Conservation (phyloP, 1,140 invertebrate genomes). For the Sycophaga agraensis region DNA sequence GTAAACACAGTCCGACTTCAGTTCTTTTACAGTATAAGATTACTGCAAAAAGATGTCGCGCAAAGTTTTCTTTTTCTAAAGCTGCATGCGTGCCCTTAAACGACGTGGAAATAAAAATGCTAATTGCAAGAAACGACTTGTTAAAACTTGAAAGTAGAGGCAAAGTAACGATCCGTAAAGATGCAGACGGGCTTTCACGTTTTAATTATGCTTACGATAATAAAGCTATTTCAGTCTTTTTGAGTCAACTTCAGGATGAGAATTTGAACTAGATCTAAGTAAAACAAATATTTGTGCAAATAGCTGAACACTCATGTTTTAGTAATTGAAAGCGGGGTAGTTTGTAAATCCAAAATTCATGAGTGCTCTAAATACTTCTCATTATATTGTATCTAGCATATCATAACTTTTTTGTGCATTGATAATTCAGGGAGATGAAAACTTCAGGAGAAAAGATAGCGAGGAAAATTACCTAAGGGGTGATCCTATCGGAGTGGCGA, state of each 20-base stretch:
- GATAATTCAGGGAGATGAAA: too few species aligned
- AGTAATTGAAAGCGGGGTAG: too few species aligned
- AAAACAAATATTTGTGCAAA: too few species aligned
- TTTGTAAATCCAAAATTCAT: too few species aligned
- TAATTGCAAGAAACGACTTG: conserved; percentile 12
- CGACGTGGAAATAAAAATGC: conserved; percentile 11
- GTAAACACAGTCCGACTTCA: too few species aligned
- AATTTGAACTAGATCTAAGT: too few species aligned
- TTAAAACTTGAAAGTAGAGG: conserved; percentile 13
- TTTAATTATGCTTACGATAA: conserved; percentile 12
- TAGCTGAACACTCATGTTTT: too few species aligned
- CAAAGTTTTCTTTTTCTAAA: too few species aligned
- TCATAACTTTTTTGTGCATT: too few species aligned
- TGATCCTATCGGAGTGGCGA: conserved; percentile 88
- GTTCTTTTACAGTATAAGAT: not conserved
- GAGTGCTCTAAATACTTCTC: too few species aligned
- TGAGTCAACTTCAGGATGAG: not conserved
- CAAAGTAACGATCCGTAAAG: conserved; percentile 15
- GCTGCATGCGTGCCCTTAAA: not conserved
- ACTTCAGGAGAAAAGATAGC: not conserved
- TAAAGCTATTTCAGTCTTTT: not conserved
- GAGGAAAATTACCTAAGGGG: conserved; percentile 67
- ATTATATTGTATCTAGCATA: too few species aligned
- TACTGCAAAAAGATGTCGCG: not conserved
- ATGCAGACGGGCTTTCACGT: not conserved